These are phyloP conservation scores for Lophius piscatorius DNA, from an alignment of 2,113 vertebrate species.

Conservation along the genomic window DNA sequence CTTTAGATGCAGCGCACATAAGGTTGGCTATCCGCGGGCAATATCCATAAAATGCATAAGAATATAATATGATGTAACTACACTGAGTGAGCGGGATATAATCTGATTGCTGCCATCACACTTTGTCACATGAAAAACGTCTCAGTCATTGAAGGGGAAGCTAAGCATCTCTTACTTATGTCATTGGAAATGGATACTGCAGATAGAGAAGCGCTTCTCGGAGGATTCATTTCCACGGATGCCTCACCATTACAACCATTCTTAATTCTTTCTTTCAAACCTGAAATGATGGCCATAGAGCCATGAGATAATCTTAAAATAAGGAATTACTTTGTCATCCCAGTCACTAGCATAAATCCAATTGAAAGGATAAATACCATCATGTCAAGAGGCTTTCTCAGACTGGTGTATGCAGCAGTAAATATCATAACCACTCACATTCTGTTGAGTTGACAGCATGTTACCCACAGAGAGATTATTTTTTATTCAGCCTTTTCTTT, in stretches of 20 bases:
- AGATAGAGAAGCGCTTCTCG: constrained; percentile 35
- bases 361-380: constrained; percentile 24
- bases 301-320: constrained; percentile 38
- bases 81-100: constrained; percentile 43
- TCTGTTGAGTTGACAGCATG: constrained; percentile 26
- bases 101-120: constrained; percentile 57
- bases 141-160: constrained; percentile 31
- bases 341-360: constrained; percentile 32
- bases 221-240: constrained; percentile 67
- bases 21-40: constrained; percentile 28
- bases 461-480: constrained; percentile 14
- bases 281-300: constrained; percentile 26
- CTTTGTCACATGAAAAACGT: constrained; percentile 41
- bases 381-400: constrained; percentile 24
- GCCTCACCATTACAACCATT: constrained; percentile 27
- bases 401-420: constrained; percentile 28
- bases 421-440: constrained; percentile 36
- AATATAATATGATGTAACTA: constrained; percentile 30
- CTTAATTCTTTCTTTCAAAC: constrained; percentile 35
- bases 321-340: constrained; percentile 51
- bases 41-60: constrained; percentile 50
- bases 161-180: constrained; percentile 38
- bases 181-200: constrained; percentile 33
- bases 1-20: constrained; percentile 41
- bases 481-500: too few species aligned